A percentile compares a stretch with the other conserved stretches of the same genome.
These are phyloP conservation scores for Bombus vancouverensis DNA, from an alignment of 1,140 invertebrate species.

Conservation along the genomic window DNA sequence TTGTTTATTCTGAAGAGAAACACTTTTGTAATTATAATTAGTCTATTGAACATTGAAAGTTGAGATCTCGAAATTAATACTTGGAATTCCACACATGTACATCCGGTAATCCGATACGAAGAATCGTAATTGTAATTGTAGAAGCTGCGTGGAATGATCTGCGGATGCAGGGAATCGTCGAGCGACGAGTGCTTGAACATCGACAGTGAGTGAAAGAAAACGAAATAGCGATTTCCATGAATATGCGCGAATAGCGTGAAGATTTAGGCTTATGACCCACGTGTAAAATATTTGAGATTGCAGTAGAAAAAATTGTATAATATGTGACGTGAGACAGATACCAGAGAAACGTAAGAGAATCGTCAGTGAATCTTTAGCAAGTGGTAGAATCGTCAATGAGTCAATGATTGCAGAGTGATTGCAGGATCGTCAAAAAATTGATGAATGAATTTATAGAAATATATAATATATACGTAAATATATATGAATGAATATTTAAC, in stretches of 20 bases:
- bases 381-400: too few relatives aligned
- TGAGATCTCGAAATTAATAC: too few relatives aligned
- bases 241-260: neutral
- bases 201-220: neutral
- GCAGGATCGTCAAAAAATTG: neutral
- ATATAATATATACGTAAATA: too few relatives aligned
- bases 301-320: neutral
- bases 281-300: neutral
- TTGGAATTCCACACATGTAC: too few relatives aligned
- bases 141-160: neutral
- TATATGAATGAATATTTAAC: too few relatives aligned
- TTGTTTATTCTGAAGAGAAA: neutral
- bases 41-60: neutral
- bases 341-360: too few relatives aligned
- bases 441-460: neutral
- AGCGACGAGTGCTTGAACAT: neutral
- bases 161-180: neutral
- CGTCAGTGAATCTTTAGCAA: too few relatives aligned
- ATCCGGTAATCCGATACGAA: neutral
- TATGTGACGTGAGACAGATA: neutral
- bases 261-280: neutral
- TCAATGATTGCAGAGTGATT: neutral
- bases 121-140: neutral
- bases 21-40: neutral
- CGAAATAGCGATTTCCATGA: neutral